A percentile compares a stretch with the other conserved stretches of the same genome.
phyloP scores from a whole-genome alignment of 2,888 invertebrate species.

The Leucozona laternaria region DNA sequence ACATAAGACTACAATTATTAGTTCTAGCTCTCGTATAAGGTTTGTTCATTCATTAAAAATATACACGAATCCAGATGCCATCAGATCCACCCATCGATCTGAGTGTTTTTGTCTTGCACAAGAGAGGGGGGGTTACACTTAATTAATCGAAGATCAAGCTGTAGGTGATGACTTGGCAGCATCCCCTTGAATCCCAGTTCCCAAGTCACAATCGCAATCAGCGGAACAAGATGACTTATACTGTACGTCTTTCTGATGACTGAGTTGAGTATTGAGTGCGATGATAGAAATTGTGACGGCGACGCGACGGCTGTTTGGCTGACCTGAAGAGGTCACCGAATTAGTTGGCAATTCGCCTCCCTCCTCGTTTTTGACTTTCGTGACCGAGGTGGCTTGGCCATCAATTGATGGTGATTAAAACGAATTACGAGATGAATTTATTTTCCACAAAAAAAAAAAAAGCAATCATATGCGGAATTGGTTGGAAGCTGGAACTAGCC shows the following conservation, averaged over 20 bases:
- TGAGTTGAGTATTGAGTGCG: constrained; percentile 1
- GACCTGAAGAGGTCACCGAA: constrained; percentile 72
- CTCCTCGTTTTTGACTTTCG: neutral
- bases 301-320: constrained; percentile 1
- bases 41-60: constrained; percentile 55
- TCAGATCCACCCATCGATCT: constrained; percentile 25
- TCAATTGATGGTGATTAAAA: constrained; percentile 73
- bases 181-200: constrained; percentile 46
- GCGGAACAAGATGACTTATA: constrained; percentile 42
- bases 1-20: constrained; percentile 53
- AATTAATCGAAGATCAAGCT: constrained; percentile 73
- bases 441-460: constrained; percentile 42
- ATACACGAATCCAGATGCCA: neutral
- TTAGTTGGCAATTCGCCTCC: constrained; percentile 53
- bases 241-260: constrained; percentile 21
- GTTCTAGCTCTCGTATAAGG: constrained; percentile 7
- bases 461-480: constrained; percentile 44
- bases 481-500: neutral
- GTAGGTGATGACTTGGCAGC: constrained; percentile 67
- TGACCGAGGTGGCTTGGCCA: constrained; percentile 44
- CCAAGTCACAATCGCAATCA: constrained; percentile 56
- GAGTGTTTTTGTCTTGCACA: constrained; percentile 20
- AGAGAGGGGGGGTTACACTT: constrained; percentile 29
- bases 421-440: constrained; percentile 69
- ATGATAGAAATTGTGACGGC: neutral